Evolutionary conservation across 2,888 invertebrate genomes (phyloP), one percentile per base, ranked within the genome.

Genomic region (Drosophila ezoana): DNA sequence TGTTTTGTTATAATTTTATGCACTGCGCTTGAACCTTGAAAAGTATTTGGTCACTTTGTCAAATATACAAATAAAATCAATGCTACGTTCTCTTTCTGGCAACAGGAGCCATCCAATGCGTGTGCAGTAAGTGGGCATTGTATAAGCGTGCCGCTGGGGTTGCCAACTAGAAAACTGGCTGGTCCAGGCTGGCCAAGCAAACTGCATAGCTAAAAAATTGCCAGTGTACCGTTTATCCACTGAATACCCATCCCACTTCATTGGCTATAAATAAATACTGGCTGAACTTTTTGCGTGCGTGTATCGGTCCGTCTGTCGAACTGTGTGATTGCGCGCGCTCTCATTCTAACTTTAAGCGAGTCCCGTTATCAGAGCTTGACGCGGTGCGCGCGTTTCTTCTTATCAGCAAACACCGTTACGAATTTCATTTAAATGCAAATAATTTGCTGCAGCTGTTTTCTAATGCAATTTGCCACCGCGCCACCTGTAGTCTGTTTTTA

Each of bases 61-160:
- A 66, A 76, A 47, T 48, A 40, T 40, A 63, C 44, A 79, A 73
- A 77, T 76, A 87, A 87, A 83, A 88, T 88, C 88, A 83, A 88
- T 83, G 80, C 51, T 62, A 35, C 40, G 65, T 64, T 86, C 78
- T 80, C 62, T 70, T 62, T 65, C 58, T 63, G 14, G 23, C 60
- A 32, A 16, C 69, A 47, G 53, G 23, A 35, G 38, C 18, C 20
- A 37, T 37, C 20, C 49, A 14, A 4, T 20, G 14, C n/a, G 9
- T 37, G 13, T 53, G 13, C n/a, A 28, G 45, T 23, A 14, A 23
- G 16, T 44, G 14, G 28, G 44, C 18, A 48, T 74, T 74, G 72
- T 75, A 28, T 69, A 72, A 72, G 69, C 51, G 41, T 45, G n/a
- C 43, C 53, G 41, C 45, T 51, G 58, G 67, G 73, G 78, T 72